Conservation (phyloP, 2,797 vertebrate species). For the Spinus olivaceus region DNA sequence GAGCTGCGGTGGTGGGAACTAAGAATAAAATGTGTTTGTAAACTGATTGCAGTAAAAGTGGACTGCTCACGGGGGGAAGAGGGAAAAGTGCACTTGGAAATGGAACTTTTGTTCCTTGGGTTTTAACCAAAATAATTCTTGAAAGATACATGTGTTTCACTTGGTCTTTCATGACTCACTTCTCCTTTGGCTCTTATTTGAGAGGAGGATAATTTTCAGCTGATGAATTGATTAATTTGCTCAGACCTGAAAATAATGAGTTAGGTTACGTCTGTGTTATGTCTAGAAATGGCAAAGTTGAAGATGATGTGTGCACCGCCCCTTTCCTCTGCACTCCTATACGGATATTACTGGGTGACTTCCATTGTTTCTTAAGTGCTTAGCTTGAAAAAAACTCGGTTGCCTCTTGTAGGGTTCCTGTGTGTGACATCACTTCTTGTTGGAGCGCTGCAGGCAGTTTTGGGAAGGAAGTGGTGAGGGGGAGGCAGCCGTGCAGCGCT, state of each 20-base stretch:
- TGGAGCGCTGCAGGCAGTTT: not conserved
- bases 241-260: not conserved
- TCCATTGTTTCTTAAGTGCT: slow-evolving; percentile 30
- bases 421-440: slow-evolving; percentile 55
- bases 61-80: not conserved
- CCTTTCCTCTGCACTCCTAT: not conserved
- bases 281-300: not conserved
- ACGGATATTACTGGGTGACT: not conserved
- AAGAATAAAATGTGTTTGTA: not conserved
- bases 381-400: not conserved
- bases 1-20: not conserved
- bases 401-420: slow-evolving; percentile 23
- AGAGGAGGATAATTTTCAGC: not conserved
- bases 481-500: not conserved
- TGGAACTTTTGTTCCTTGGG: not conserved
- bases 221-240: not conserved
- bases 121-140: not conserved
- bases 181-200: not conserved
- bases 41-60: not conserved
- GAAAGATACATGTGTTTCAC: not conserved
- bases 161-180: not conserved
- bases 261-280: not conserved
- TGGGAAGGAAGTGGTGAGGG: slow-evolving; percentile 54
- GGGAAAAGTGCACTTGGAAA: not conserved
- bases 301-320: not conserved